Conservation (phyloP, 1,140 invertebrate species). For the Drosophila quadrilineata region DNA sequence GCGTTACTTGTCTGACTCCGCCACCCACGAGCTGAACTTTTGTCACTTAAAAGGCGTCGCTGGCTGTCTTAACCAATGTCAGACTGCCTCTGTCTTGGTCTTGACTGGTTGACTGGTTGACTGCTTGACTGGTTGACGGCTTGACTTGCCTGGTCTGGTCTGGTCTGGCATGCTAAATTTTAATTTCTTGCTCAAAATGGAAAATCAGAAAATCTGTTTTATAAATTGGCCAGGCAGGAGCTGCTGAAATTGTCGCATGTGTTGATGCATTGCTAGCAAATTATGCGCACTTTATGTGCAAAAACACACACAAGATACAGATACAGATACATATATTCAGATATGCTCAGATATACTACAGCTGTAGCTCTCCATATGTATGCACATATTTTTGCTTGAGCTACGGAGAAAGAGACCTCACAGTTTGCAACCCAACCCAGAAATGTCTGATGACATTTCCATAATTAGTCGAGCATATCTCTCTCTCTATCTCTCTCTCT, state of each 20-base stretch:
- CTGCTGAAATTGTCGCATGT: slow-evolving; percentile 66
- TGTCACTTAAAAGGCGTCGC: slow-evolving; percentile 71
- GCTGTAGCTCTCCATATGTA: too few relatives aligned
- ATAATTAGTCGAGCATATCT: slow-evolving; percentile 75
- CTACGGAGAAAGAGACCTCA: slow-evolving; percentile 49
- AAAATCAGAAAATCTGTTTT: slow-evolving; percentile 37
- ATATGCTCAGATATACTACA: too few relatives aligned
- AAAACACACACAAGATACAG: background rate
- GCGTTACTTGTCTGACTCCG: slow-evolving; percentile 61
- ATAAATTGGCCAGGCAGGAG: slow-evolving; percentile 70
- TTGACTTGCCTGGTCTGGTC: background rate
- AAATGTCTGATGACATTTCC: slow-evolving; percentile 71
- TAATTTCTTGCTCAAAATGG: slow-evolving; percentile 51
- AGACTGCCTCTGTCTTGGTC: slow-evolving; percentile 23
- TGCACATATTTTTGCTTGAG: slow-evolving; percentile 9
- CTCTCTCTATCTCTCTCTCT: slow-evolving; percentile 34
- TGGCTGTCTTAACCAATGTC: slow-evolving; percentile 64
- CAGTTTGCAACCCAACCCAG: slow-evolving; percentile 28
- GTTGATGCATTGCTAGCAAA: slow-evolving; percentile 70
- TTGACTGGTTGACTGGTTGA: background rate
- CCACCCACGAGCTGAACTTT: slow-evolving; percentile 78
- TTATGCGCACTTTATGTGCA: slow-evolving; percentile 55
- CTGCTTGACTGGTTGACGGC: background rate
- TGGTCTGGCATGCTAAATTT: slow-evolving; percentile 41
- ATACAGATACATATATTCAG: background rate